Conservation (phyloP, 1,140 invertebrate genomes). For the Eurosta solidaginis region DNA sequence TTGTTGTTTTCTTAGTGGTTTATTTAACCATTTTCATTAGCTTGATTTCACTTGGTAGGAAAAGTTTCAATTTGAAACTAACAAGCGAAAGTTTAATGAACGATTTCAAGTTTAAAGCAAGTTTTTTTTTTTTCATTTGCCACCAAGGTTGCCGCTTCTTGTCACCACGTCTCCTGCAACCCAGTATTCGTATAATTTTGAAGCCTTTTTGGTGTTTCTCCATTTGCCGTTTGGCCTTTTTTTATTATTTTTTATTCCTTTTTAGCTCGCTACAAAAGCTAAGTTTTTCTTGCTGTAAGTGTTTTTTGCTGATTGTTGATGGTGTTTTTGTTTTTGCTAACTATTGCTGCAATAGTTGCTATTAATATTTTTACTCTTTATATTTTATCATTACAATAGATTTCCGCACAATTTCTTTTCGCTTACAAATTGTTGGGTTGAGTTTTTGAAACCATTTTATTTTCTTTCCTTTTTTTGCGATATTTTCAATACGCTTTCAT, state of each 20-base stretch:
- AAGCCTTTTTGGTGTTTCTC: background rate
- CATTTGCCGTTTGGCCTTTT: background rate
- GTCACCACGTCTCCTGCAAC: background rate
- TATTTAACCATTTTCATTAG: conserved; percentile 8
- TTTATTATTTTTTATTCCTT: background rate
- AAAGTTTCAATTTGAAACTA: conserved; percentile 32
- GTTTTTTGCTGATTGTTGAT: conserved; percentile 12
- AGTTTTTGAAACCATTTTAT: background rate
- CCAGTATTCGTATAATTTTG: background rate
- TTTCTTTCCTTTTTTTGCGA: background rate
- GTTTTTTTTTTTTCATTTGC: background rate
- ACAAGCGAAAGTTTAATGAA: conserved; percentile 35
- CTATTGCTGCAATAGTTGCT: background rate
- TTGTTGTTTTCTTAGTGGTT: conserved; percentile 12
- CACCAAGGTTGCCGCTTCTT: background rate
- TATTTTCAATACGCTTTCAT: too few relatives aligned
- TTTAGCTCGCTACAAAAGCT: too few relatives aligned
- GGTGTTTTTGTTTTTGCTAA: background rate
- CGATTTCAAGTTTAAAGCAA: conserved; percentile 28
- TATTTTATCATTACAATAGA: background rate
- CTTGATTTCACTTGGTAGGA: conserved; percentile 24
- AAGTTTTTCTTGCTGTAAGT: background rate
- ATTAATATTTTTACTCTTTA: background rate
- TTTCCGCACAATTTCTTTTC: conserved; percentile 13
- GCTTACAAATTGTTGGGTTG: background rate